These are phyloP conservation scores for Thaleichthys pacificus DNA, from an alignment of 2,797 vertebrate species.

Conservation along the genomic window DNA sequence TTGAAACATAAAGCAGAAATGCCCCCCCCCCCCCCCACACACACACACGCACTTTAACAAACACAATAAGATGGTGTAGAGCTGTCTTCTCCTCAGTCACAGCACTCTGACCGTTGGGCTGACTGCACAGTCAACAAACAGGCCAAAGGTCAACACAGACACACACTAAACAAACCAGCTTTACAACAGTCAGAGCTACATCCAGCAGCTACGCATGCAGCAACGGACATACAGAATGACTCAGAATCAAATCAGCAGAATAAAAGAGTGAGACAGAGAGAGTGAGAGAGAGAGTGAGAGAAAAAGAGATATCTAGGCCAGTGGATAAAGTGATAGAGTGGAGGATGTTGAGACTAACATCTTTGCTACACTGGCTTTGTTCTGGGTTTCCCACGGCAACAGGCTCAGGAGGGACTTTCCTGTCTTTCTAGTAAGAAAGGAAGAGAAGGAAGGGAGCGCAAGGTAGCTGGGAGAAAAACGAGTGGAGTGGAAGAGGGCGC, in stretches of 20 bases:
- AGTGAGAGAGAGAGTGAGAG: background rate
- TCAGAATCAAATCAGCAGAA: background rate
- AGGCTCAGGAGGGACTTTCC: conserved; percentile 6
- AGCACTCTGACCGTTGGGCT: background rate
- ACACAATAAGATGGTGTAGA: background rate
- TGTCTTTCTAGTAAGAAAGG: conserved; percentile 2
- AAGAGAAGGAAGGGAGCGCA: conserved; percentile 3
- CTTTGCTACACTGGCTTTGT: conserved; percentile 11
- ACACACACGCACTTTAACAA: background rate
- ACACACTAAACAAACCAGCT: background rate
- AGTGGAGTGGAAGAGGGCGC: background rate
- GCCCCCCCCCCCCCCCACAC: too few species aligned
- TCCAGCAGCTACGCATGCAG: too few species aligned
- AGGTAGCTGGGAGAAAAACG: background rate
- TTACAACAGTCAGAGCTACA: background rate
- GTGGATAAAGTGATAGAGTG: background rate
- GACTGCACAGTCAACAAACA: background rate
- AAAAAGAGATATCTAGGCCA: background rate
- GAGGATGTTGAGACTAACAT: conserved; percentile 14
- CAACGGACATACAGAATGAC: too few species aligned
- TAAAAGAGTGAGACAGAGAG: background rate
- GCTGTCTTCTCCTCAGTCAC: background rate
- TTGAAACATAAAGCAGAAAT: background rate
- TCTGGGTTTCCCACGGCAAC: conserved; percentile 29
- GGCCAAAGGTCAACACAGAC: background rate